Conservation (phyloP, 2,797 vertebrate species). For the Cynodonichthys magdalenae region DNA sequence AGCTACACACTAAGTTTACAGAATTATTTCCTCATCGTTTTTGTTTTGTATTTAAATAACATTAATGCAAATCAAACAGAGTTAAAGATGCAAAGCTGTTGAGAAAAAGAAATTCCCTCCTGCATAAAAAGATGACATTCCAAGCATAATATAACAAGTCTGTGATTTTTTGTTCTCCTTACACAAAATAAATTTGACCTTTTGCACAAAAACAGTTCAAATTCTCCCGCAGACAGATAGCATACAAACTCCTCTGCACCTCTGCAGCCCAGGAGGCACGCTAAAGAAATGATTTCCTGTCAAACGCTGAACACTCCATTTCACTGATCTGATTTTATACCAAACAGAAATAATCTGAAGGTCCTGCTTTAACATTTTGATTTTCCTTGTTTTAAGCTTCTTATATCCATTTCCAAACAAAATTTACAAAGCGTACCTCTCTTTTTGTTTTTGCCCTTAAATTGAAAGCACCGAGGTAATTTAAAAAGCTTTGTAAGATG, state of each 20-base stretch:
- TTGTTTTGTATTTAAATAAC: slow-evolving; percentile 33
- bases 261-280: slow-evolving; percentile 25
- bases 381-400: slow-evolving; percentile 2
- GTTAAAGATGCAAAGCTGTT: slow-evolving; percentile 11
- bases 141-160: slow-evolving; percentile 6
- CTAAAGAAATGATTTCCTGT: slow-evolving; percentile 45
- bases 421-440: neutral
- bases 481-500: slow-evolving; percentile 35
- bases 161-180: slow-evolving; percentile 2
- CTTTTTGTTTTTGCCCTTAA: slow-evolving; percentile 41
- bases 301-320: slow-evolving; percentile 29
- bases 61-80: slow-evolving; percentile 24
- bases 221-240: slow-evolving; percentile 6
- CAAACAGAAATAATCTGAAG: slow-evolving; percentile 34
- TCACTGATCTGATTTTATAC: slow-evolving; percentile 42
- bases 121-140: slow-evolving; percentile 5
- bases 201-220: slow-evolving; percentile 20
- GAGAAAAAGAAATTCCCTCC: slow-evolving; percentile 14
- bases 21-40: slow-evolving; percentile 16
- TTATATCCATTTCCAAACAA: slow-evolving; percentile 7
- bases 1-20: slow-evolving; percentile 12
- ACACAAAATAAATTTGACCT: slow-evolving; percentile 25
- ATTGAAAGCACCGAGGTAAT: slow-evolving; percentile 28
- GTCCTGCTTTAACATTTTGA: slow-evolving; percentile 9
- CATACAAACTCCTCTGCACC: slow-evolving; percentile 16